Conservation (phyloP, 2,113 vertebrate species). For the Petaurus breviceps region DNA sequence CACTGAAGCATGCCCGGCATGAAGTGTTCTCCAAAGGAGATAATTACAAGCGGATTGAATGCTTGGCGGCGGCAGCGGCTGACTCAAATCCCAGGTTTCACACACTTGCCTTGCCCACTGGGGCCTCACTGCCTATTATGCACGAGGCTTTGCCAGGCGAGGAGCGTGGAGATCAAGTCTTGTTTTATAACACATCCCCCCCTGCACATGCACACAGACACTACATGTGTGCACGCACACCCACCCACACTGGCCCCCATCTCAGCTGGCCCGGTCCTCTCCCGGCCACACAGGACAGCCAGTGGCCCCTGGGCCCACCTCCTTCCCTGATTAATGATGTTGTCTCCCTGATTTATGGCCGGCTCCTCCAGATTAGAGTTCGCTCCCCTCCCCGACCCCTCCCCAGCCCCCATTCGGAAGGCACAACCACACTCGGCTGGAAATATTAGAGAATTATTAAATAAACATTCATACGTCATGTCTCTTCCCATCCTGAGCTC, state of each 20-base stretch:
- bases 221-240: constrained; percentile 57
- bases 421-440: constrained; percentile 84
- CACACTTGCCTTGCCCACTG: constrained; percentile 65
- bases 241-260: constrained; percentile 47
- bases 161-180: constrained; percentile 74
- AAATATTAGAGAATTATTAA: constrained; percentile 94
- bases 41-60: constrained; percentile 85
- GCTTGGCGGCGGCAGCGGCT: constrained; percentile 65
- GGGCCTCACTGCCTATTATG: constrained; percentile 70
- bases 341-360: constrained; percentile 93
- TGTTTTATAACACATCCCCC: constrained; percentile 61
- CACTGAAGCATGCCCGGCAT: constrained; percentile 79
- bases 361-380: constrained; percentile 89
- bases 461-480: constrained; percentile 94
- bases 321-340: constrained; percentile 93
- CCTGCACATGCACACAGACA: not conserved
- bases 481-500: constrained; percentile 89
- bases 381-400: constrained; percentile 78
- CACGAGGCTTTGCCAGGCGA: not conserved
- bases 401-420: constrained; percentile 72
- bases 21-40: constrained; percentile 83
- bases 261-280: constrained; percentile 46
- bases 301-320: constrained; percentile 84
- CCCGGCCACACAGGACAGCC: constrained; percentile 55
- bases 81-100: constrained; percentile 68